Evolutionary conservation across 1,140 invertebrate species (phyloP).

Genomic region (Orius insidiosus): DNA sequence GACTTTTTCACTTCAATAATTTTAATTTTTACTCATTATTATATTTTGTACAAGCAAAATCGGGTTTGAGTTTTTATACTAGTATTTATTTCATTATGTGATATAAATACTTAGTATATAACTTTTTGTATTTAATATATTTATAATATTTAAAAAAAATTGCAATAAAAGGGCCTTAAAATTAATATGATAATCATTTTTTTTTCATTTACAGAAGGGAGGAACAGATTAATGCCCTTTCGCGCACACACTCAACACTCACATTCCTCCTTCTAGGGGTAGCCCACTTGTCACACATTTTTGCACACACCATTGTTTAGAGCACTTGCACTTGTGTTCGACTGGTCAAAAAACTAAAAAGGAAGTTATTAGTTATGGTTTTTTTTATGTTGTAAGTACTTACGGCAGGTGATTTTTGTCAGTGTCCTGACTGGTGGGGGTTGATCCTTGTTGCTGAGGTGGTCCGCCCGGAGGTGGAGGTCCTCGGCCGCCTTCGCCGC

Average conservation of each 20-base stretch:
- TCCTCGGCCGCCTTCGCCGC: conserved; percentile 19
- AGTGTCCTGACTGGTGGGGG: conserved; percentile 43
- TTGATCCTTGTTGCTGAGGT: conserved; percentile 34
- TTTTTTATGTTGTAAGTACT: conserved; percentile 24
- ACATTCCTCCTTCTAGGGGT: conserved; percentile 1
- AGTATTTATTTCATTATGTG: background rate
- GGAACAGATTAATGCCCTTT: no score
- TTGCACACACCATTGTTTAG: conserved; percentile 16
- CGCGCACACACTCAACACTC: background rate
- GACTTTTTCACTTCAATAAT: conserved; percentile 3
- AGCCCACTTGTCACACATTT: conserved; percentile 14
- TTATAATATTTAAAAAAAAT: conserved; percentile 2
- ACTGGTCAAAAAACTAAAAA: conserved; percentile 14
- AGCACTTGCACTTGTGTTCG: conserved; percentile 14
- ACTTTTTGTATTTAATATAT: background rate
- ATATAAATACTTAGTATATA: background rate
- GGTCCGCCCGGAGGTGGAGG: conserved; percentile 24
- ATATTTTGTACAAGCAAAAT: conserved; percentile 5
- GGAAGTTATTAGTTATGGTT: background rate
- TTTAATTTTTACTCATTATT: conserved; percentile 3
- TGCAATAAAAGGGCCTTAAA: background rate
- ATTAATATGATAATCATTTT: background rate
- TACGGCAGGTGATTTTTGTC: conserved; percentile 64
- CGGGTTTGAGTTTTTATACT: background rate
- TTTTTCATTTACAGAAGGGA: no score